A percentile compares a stretch with the other conserved stretches of the same genome.
Conservation (phyloP, 2,797 vertebrate species). For the Phylloscopus collybita region DNA sequence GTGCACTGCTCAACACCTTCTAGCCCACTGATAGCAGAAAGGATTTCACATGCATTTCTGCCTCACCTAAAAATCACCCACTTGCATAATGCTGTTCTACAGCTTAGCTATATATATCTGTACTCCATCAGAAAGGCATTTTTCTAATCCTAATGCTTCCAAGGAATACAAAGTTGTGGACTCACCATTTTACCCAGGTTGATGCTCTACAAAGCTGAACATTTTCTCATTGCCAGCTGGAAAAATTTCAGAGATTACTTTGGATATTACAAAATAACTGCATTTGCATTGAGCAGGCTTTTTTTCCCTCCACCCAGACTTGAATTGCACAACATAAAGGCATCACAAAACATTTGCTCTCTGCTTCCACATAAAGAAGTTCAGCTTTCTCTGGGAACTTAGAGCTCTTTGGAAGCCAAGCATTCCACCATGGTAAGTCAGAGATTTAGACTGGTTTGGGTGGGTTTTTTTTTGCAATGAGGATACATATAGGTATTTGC, state of each 20-base stretch:
- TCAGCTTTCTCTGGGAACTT: neutral
- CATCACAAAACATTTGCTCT: neutral
- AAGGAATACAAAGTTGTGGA: neutral
- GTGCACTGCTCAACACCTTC: neutral
- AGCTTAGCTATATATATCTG: neutral
- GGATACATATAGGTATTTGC: neutral
- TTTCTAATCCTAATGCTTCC: neutral
- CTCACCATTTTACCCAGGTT: neutral
- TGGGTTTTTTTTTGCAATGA: neutral
- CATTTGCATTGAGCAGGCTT: neutral
- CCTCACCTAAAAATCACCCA: neutral
- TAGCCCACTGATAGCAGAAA: neutral
- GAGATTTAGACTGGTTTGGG: neutral
- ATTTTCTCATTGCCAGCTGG: neutral
- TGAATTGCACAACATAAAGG: neutral
- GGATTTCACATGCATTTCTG: neutral
- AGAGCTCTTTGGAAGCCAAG: neutral
- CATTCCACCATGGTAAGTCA: slow-evolving; percentile 21
- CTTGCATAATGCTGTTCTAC: neutral
- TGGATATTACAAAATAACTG: neutral
- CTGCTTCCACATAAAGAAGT: neutral
- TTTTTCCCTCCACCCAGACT: neutral
- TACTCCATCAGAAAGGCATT: neutral
- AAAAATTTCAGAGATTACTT: neutral
- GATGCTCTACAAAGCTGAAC: neutral